Evolutionary conservation across 2,797 vertebrate genomes (phyloP), one percentile per base, ranked within the genome.

Genomic region (Diplodus sargus): DNA sequence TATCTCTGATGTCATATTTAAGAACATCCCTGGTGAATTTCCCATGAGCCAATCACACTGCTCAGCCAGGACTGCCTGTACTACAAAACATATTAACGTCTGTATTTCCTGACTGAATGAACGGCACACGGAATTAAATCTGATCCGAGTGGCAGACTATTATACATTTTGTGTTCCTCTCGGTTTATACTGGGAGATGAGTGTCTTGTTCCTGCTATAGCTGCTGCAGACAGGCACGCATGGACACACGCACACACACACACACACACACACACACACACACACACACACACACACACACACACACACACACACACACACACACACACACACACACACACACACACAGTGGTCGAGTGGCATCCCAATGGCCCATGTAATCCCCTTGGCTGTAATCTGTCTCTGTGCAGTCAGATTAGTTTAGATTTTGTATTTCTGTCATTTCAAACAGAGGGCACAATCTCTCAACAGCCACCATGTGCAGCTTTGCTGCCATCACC

Each of bases 331-430:
- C 58, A 60, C 56, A 60, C 78, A 63, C 43, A 65, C 66, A 74
- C 42, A 79, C 39, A 73, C 70, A 65, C 23, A 73, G 45, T 76
- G 78, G 78, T 76, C 58, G 1, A 89, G 85, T 76, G 71, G 86
- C 83, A 79, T 92, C 92, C 92, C 89, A 87, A 43, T 78, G 87
- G 90, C 72, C 89, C 72, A 66, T 91, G 80, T 93, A 93, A 94
- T 93, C 92, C 87, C 88, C 59, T 89, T 81, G 88, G 84, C 89
- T 91, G 89, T 93, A 93, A 94, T 94, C 91, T 93, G 89, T 76
- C 84, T 90, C 80, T 91, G 69, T 70, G 84, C 82, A 79, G 78
- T 86, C 91, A 91, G 91, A 92, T 94, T 93, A 93, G 88, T 91
- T 89, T 73, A 89, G 86, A 91, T 90, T 91, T 87, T 78, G 69